Evolutionary conservation across 2,888 invertebrate species (phyloP).

Genomic region (Liposcelis brunnea): DNA sequence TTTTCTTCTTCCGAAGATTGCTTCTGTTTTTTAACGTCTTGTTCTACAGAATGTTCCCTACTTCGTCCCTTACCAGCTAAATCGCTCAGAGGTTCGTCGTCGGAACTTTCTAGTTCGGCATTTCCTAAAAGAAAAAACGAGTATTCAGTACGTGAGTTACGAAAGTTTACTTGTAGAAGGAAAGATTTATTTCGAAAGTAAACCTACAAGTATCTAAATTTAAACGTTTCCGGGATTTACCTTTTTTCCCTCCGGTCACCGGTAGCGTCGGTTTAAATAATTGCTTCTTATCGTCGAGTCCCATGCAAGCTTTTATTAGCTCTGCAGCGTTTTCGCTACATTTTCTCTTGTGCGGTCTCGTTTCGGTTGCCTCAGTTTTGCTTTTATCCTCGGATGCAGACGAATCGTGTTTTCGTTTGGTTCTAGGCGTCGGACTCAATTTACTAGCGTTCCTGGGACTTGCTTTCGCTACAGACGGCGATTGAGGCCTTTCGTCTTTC

Average conservation of each 20-base stretch:
- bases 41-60: slow-evolving; percentile 5
- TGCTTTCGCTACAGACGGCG: slow-evolving; percentile 35
- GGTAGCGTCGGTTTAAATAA: not conserved
- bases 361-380: slow-evolving; percentile 16
- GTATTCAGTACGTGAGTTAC: no score
- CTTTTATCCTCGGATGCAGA: slow-evolving; percentile 34
- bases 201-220: no score
- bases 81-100: slow-evolving; percentile 63
- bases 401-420: slow-evolving; percentile 60
- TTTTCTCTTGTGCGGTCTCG: slow-evolving; percentile 37
- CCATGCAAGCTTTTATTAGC: slow-evolving; percentile 37
- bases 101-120: slow-evolving; percentile 55
- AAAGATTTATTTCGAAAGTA: no score
- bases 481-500: slow-evolving; percentile 23
- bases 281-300: slow-evolving; percentile 25
- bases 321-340: slow-evolving; percentile 42
- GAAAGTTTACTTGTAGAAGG: slow-evolving; percentile 25
- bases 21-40: not conserved
- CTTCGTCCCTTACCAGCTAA: slow-evolving; percentile 37
- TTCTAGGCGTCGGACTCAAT: slow-evolving; percentile 21
- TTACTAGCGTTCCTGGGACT: slow-evolving; percentile 24
- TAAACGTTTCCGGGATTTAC: no score
- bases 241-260: no score
- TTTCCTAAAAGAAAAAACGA: slow-evolving; percentile 18
- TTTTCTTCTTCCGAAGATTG: not conserved